These are phyloP conservation scores for Sebastes melanostomus DNA, from an alignment of 2,797 vertebrate species.

Conservation along the genomic window DNA sequence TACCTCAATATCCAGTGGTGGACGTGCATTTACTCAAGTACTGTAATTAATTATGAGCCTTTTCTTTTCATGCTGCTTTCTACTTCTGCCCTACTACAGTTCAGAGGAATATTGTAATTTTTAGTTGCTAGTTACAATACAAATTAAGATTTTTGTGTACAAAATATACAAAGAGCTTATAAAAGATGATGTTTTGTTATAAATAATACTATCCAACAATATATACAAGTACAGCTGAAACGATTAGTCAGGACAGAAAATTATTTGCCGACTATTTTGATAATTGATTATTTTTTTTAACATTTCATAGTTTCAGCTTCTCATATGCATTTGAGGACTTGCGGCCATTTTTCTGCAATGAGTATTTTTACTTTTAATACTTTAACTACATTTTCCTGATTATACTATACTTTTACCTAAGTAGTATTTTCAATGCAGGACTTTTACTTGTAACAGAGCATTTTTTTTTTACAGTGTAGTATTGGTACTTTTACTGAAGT, in stretches of 20 bases:
- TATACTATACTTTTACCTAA: not conserved
- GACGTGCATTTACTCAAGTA: not conserved
- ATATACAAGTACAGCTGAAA: not conserved
- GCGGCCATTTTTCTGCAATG: not conserved
- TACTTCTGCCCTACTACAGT: too few relatives aligned
- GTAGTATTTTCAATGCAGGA: not conserved
- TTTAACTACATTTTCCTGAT: not conserved
- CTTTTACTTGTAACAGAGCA: not conserved
- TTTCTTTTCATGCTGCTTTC: not conserved
- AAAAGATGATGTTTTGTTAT: not conserved
- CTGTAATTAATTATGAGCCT: not conserved
- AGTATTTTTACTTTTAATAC: not conserved
- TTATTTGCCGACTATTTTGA: not conserved
- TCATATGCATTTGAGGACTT: not conserved
- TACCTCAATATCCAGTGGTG: too few relatives aligned
- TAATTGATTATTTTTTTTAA: not conserved
- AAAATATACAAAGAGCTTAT: not conserved
- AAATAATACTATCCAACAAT: not conserved
- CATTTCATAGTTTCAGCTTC: too few relatives aligned
- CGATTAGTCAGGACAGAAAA: not conserved
- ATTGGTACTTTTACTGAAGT: not conserved
- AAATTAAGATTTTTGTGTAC: not conserved
- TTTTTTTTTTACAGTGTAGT: not conserved
- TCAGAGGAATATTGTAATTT: not conserved
- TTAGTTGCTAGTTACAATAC: not conserved